Percentiles rank a stretch among this genome's conserved stretches.
Conservation (phyloP, 2,797 vertebrate species). For the Bradypus variegatus region DNA sequence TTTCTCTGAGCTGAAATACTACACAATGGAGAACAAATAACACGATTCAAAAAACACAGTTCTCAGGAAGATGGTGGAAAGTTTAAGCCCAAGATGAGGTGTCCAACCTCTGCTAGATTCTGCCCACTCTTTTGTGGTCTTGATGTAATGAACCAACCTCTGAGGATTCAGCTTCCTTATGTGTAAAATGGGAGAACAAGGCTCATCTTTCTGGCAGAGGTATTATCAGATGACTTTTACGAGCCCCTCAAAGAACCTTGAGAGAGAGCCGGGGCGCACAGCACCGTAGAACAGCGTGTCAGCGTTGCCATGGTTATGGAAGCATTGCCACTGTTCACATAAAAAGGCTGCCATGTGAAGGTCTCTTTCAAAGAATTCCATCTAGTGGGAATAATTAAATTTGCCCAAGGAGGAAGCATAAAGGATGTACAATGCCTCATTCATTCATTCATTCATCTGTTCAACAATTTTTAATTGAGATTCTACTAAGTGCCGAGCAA, state of each 20-base stretch:
- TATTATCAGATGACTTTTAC: neutral
- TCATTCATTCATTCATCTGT: neutral
- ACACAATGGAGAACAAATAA: neutral
- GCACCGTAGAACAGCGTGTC: neutral
- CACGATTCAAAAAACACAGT: neutral
- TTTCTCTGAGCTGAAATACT: neutral
- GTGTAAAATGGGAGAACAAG: neutral
- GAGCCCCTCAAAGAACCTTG: neutral
- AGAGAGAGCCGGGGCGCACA: neutral
- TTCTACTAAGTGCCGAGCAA: neutral
- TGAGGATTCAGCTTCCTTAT: neutral
- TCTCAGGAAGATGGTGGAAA: neutral
- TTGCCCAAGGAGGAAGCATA: neutral
- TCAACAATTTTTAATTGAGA: neutral
- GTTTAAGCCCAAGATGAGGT: neutral
- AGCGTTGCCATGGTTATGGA: neutral
- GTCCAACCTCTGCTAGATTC: neutral
- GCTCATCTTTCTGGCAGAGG: neutral
- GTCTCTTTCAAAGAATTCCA: neutral
- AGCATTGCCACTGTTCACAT: too few relatives aligned
- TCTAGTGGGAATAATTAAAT: neutral
- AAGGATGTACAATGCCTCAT: neutral
- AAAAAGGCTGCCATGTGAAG: neutral
- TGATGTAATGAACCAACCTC: neutral
- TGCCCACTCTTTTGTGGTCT: neutral